Evolutionary conservation across 2,888 invertebrate species (phyloP).

Genomic region (Chalcosyrphus nemorum): DNA sequence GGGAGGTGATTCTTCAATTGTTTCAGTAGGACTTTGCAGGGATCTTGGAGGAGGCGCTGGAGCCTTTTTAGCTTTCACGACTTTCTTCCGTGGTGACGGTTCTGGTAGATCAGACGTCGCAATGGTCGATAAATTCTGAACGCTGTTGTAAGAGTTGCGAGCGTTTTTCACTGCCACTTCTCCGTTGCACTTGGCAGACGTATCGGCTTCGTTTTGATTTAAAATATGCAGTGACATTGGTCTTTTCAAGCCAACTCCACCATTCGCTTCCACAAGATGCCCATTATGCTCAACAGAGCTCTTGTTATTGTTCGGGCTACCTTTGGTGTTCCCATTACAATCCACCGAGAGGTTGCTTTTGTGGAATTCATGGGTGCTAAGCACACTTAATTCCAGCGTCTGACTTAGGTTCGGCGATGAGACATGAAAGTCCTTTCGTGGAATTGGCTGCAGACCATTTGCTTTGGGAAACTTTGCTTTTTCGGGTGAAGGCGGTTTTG

Average conservation of each 20-base stretch:
- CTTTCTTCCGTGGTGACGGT: slow-evolving; percentile 79
- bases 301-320: slow-evolving; percentile 70
- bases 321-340: slow-evolving; percentile 78
- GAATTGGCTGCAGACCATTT: slow-evolving; percentile 53
- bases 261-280: slow-evolving; percentile 30
- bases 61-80: slow-evolving; percentile 74
- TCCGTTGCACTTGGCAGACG: slow-evolving; percentile 72
- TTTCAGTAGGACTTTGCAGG: slow-evolving; percentile 70
- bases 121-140: slow-evolving; percentile 57
- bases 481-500: slow-evolving; percentile 15
- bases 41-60: slow-evolving; percentile 66
- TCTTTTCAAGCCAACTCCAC: slow-evolving; percentile 51
- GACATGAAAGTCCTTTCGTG: slow-evolving; percentile 79
- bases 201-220: slow-evolving; percentile 65
- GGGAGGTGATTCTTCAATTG: slow-evolving; percentile 73
- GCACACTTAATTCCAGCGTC: slow-evolving; percentile 43
- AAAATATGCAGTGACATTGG: slow-evolving; percentile 67
- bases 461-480: slow-evolving; percentile 11
- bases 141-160: slow-evolving; percentile 73
- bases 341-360: slow-evolving; percentile 76
- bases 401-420: slow-evolving; percentile 80
- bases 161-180: slow-evolving; percentile 76
- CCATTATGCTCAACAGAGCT: slow-evolving; percentile 30
- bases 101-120: slow-evolving; percentile 76
- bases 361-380: slow-evolving; percentile 62